Evolutionary conservation across 2,113 vertebrate species (phyloP).

Genomic region (Oreochromis niloticus): DNA sequence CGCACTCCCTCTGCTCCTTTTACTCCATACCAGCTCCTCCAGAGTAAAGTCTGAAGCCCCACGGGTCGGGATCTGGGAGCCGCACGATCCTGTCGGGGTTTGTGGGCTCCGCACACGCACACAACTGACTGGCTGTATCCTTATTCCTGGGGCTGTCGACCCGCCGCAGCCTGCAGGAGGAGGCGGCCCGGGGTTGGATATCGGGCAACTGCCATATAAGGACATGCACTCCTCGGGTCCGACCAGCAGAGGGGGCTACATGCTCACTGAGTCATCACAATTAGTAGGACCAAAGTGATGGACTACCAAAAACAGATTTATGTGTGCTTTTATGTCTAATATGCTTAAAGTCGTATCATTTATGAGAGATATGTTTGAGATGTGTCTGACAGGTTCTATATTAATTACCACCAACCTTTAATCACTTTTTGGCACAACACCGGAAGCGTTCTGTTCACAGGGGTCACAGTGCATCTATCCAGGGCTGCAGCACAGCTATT

Average conservation of each 20-base stretch:
- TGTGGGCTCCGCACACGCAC: neutral
- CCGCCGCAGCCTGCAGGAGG: neutral
- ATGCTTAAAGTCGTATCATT: neutral
- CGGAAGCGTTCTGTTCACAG: neutral
- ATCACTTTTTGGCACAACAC: neutral
- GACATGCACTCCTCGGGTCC: rapidly evolving
- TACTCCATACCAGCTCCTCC: neutral
- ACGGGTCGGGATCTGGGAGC: neutral
- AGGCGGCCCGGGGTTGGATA: neutral
- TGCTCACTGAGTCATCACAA: neutral
- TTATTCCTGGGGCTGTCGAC: neutral
- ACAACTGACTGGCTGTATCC: neutral
- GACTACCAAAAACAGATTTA: neutral
- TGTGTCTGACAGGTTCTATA: neutral
- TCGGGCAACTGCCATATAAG: neutral
- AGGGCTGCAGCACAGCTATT: neutral
- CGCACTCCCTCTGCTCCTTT: neutral
- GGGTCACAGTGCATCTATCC: neutral
- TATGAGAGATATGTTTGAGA: neutral
- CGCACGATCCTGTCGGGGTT: neutral
- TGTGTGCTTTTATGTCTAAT: neutral
- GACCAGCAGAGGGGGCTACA: neutral
- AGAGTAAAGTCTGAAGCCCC: neutral
- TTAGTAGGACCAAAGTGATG: neutral
- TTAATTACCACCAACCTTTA: neutral